Base-by-base conservation (phyloP, 2,797 vertebrate species). In the Microctenopoma lineatum region DNA sequence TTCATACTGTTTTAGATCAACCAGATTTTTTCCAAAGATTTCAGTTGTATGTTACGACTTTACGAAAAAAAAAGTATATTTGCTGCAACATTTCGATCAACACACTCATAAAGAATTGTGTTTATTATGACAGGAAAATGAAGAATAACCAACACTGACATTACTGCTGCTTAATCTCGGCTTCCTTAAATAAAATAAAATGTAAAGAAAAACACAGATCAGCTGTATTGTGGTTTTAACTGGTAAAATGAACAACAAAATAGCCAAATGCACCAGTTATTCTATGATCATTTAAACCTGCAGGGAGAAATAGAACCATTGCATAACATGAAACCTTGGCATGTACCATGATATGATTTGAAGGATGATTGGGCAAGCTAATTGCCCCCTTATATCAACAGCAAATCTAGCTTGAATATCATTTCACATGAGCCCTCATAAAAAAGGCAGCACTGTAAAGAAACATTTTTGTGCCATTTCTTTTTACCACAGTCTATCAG, bases 321-420 rank as follows among this genome's bases (percentile, higher is more conserved):
- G 63, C 57, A 59, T 73, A 65, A 74, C 54, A 70, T 1, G 0
- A 70, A 74, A 52, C 73, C 72, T 48, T 65, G 75, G 73, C 79
- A 52, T 13, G 16, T 5, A 26, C 56, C 56, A 51, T 55, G 38
- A 52, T 53, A 48, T 5, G 21, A 78, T 83, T 80, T 79, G 67
- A 86, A 70, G 80, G 75, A 81, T 79, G 75, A 84, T 68, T 78
- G 79, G 80, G 64, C 4, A 42, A 70, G 70, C 78, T 89, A 87
- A 90, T 86, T 85, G 69, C 83, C 64, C 52, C 57, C 77, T 84
- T 86, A 77, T 71, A 87, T 83, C 82, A 83, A 87, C 81, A 87
- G 66, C 54, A 71, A 80, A 73, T 77, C 55, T 63, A 63, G 54
- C 64, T 60, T 75, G 61, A 78, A 73, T 81, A 81, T 88, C 70